These are phyloP conservation scores for Mus caroli DNA, from an alignment of 2,797 vertebrate genomes.

Conservation along the genomic window DNA sequence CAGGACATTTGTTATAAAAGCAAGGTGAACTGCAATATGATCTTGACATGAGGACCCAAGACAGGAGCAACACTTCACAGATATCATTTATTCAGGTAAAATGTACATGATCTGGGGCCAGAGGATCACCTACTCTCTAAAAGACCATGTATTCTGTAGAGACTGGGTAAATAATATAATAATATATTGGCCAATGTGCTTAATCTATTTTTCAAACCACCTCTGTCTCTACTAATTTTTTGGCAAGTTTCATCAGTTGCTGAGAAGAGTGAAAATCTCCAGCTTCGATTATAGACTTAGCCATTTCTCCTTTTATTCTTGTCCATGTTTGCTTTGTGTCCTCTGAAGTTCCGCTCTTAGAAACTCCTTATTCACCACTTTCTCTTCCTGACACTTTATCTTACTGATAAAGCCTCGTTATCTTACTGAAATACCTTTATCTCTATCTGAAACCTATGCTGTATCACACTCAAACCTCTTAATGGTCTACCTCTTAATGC, in stretches of 20 bases:
- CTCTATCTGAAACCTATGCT: neutral
- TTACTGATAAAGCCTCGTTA: neutral
- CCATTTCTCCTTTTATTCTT: slow-evolving; percentile 39
- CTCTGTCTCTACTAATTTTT: neutral
- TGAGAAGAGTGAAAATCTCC: slow-evolving; percentile 31
- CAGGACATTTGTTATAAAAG: neutral
- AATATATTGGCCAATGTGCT: neutral
- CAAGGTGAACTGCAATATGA: neutral
- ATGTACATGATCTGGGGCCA: neutral
- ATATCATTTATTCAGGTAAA: slow-evolving; percentile 1
- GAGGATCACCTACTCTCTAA: neutral
- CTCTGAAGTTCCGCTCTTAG: slow-evolving; percentile 49
- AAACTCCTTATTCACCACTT: neutral
- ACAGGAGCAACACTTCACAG: slow-evolving; percentile 1
- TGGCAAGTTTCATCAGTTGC: slow-evolving; percentile 11
- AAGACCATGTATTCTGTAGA: slow-evolving; percentile 41
- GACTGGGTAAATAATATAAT: neutral
- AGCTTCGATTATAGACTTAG: neutral
- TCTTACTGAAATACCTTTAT: neutral
- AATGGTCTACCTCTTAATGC: neutral
- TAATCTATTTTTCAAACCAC: slow-evolving; percentile 9
- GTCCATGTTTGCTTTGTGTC: slow-evolving; percentile 4
- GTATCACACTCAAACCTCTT: neutral
- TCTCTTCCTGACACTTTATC: slow-evolving; percentile 18
- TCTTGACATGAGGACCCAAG: neutral